These are phyloP conservation scores for Epicauta chinensis DNA, from an alignment of 1,140 invertebrate genomes.

Conservation along the genomic window DNA sequence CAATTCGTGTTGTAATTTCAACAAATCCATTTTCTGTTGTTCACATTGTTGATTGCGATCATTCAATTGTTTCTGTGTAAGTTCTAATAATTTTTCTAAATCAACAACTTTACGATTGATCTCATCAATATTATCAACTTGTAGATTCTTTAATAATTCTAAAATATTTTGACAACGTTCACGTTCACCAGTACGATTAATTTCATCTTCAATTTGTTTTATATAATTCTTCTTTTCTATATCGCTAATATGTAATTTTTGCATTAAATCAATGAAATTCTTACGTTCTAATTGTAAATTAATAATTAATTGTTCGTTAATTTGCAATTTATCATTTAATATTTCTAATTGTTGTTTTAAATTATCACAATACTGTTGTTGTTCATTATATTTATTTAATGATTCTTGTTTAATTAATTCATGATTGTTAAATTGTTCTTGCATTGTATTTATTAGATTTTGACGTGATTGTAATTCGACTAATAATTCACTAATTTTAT, in stretches of 20 bases:
- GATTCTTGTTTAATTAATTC: conserved; percentile 3
- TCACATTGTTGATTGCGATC: conserved; percentile 12
- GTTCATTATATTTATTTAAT: not conserved
- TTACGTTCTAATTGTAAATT: conserved; percentile 7
- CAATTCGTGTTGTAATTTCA: conserved; percentile 7
- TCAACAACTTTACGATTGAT: conserved; percentile 6
- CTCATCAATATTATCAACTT: conserved; percentile 5
- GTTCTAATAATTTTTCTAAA: conserved; percentile 11
- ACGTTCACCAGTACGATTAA: not conserved
- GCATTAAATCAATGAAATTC: not conserved
- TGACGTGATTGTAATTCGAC: conserved; percentile 3
- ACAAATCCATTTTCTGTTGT: conserved; percentile 6
- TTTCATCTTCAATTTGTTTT: not conserved
- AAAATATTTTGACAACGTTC: conserved; percentile 7
- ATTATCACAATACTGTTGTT: conserved; percentile 6
- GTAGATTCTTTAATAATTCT: conserved; percentile 8
- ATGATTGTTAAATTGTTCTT: conserved; percentile 13
- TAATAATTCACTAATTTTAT: conserved; percentile 7
- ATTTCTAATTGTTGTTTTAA: conserved; percentile 14
- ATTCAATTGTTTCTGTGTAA: conserved; percentile 3
- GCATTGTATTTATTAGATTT: conserved; percentile 7
- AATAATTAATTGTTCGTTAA: conserved; percentile 1
- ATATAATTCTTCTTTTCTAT: conserved; percentile 13
- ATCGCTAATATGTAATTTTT: conserved; percentile 8
- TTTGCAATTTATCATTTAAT: conserved; percentile 10